Conservation (phyloP, 1,140 invertebrate species). For the Pseudobourletiella spinata region DNA sequence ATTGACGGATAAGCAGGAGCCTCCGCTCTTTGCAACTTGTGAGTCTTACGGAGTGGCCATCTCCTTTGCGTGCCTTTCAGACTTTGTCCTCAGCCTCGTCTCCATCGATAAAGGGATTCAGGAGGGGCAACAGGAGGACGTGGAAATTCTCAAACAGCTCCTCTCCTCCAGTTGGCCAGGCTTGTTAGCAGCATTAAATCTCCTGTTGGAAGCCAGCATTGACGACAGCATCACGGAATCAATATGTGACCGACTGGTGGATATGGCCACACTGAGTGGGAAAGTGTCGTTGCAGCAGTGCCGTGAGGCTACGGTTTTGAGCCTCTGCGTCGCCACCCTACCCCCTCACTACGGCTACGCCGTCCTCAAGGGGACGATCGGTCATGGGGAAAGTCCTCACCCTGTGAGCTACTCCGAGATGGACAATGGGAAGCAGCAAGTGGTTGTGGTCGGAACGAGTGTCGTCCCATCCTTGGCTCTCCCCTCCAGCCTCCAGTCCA, state of each 20-base stretch:
- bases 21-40: conserved; percentile 31
- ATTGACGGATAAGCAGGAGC: conserved; percentile 35
- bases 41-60: conserved; percentile 35
- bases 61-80: conserved; percentile 35
- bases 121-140: conserved; percentile 26
- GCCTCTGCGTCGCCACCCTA: conserved; percentile 87
- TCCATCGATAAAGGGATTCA: conserved; percentile 27
- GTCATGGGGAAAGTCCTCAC: conserved; percentile 34
- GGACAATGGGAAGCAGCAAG: conserved; percentile 55
- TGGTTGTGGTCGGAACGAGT: conserved; percentile 80
- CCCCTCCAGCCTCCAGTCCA: conserved; percentile 69
- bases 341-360: conserved; percentile 90
- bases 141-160: conserved; percentile 49
- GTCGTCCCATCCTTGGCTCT: conserved; percentile 65
- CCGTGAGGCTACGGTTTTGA: conserved; percentile 39
- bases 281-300: conserved; percentile 28
- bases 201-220: conserved; percentile 87
- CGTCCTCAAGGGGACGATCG: conserved; percentile 54
- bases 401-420: conserved; percentile 32
- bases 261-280: conserved; percentile 33
- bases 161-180: conserved; percentile 94
- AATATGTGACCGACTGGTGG: conserved; percentile 34
- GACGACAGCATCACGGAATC: conserved; percentile 62
- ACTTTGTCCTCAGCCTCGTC: conserved; percentile 34
- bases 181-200: conserved; percentile 77